Conservation (phyloP, 2,888 invertebrate genomes). For the Tetragonisca angustula region DNA sequence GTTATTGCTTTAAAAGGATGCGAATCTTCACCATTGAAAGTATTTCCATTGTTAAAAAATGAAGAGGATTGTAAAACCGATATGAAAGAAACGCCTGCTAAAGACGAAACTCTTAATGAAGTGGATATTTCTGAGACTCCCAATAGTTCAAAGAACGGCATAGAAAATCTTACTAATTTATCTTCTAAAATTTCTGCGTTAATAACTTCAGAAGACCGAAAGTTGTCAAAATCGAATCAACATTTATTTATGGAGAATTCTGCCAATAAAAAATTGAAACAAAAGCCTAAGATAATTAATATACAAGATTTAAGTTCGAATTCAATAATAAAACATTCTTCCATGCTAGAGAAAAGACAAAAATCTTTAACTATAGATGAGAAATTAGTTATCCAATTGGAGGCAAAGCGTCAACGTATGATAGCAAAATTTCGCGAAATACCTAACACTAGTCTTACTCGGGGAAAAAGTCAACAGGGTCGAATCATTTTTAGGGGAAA, state of each 20-base stretch:
- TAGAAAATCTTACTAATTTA: slow-evolving; percentile 78
- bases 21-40: slow-evolving; percentile 76
- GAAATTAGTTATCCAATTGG: slow-evolving; percentile 70
- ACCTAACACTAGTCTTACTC: slow-evolving; percentile 34
- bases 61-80: slow-evolving; percentile 55
- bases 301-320: slow-evolving; percentile 30
- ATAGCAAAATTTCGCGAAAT: slow-evolving; percentile 72
- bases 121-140: slow-evolving; percentile 81
- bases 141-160: slow-evolving; percentile 77
- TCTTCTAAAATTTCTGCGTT: slow-evolving; percentile 78
- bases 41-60: slow-evolving; percentile 71
- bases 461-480: slow-evolving; percentile 13
- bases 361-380: slow-evolving; percentile 10
- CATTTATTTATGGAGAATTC: slow-evolving; percentile 23
- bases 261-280: slow-evolving; percentile 27
- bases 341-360: background rate
- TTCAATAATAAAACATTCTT: slow-evolving; percentile 11
- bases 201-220: slow-evolving; percentile 64
- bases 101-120: slow-evolving; percentile 77
- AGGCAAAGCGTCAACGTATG: slow-evolving; percentile 77
- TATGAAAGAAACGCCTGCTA: slow-evolving; percentile 78
- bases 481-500: slow-evolving; percentile 15
- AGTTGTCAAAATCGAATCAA: slow-evolving; percentile 22
- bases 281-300: slow-evolving; percentile 42
- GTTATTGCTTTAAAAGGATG: slow-evolving; percentile 7